Evolutionary conservation across 2,888 invertebrate species (phyloP), one percentile per base, ranked within the genome.

Genomic region (Leuctra nigra): DNA sequence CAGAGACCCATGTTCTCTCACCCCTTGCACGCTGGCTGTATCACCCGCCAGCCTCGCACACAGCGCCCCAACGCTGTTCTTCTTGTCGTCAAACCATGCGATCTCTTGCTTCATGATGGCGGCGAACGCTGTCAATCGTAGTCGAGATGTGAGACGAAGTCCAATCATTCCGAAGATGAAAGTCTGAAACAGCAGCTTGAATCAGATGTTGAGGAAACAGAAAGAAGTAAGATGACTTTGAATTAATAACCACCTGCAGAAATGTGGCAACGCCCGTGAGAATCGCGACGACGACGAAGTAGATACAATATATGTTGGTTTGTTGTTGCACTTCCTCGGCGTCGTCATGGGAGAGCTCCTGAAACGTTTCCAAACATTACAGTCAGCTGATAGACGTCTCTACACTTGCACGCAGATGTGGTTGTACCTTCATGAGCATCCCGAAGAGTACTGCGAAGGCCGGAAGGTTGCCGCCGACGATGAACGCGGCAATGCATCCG

Each of bases 371-470:
- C 16, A 9, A 36, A 36, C 16, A 9, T 9, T 36, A 13, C 16
- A 2, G 11, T n/a, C n/a, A n/a, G n/a, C n/a, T n/a, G n/a, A n/a
- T n/a, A n/a, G n/a, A n/a, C n/a, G n/a, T n/a, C n/a, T n/a, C n/a
- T 36, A 36, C 36, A n/a, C n/a, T n/a, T n/a, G 36, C n/a, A n/a
- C n/a, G n/a, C n/a, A n/a, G n/a, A n/a, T n/a, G n/a, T n/a, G 16
- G 4, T 22, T 24, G 46, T 73, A 83, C 82, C 60, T 82, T 82
- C 65, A 87, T 84, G 38, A 87, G 84, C 67, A 89, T 84, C 35
- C 88, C 89, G 64, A 89, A 89, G 14, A 89, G 73, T 1, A 88
- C 75, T 0, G 88, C 87, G 68, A 87, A 89, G 36, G 81, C 75
- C 0, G 89, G 88, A 63, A 87, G 84, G 0, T 84, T 82, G 0